Conservation (phyloP, 2,888 invertebrate species). For the Rhodophaea formosa region DNA sequence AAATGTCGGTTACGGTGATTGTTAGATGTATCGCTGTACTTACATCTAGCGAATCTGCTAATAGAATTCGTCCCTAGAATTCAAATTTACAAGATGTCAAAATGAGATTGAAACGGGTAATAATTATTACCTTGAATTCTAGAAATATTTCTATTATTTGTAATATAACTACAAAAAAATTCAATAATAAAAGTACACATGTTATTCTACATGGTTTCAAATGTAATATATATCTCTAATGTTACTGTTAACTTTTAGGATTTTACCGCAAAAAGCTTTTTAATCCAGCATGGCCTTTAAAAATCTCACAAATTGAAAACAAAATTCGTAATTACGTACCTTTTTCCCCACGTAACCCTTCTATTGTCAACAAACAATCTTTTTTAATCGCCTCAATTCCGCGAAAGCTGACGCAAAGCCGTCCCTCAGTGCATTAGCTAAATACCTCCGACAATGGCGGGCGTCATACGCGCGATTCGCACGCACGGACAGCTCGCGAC, state of each 20-base stretch:
- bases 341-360: constrained; percentile 33
- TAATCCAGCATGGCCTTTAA: background rate
- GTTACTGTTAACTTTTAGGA: background rate
- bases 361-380: constrained; percentile 43
- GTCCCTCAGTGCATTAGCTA: constrained; percentile 50
- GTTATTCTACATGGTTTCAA: no score
- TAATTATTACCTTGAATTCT: no score
- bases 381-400: constrained; percentile 53
- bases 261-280: background rate
- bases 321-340: constrained; percentile 6
- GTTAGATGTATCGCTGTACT: background rate
- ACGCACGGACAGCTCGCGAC: constrained; percentile 51
- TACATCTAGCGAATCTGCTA: background rate
- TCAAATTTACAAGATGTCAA: no score
- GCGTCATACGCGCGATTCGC: constrained; percentile 41
- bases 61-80: background rate
- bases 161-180: no score
- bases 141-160: no score
- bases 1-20: background rate
- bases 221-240: no score
- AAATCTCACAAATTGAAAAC: background rate
- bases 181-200: no score
- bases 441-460: constrained; percentile 54
- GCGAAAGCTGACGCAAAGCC: constrained; percentile 33
- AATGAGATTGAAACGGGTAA: no score